phyloP scores from a whole-genome alignment of 2,888 invertebrate genomes.

The Scaptomyza cyrtandrae region DNA sequence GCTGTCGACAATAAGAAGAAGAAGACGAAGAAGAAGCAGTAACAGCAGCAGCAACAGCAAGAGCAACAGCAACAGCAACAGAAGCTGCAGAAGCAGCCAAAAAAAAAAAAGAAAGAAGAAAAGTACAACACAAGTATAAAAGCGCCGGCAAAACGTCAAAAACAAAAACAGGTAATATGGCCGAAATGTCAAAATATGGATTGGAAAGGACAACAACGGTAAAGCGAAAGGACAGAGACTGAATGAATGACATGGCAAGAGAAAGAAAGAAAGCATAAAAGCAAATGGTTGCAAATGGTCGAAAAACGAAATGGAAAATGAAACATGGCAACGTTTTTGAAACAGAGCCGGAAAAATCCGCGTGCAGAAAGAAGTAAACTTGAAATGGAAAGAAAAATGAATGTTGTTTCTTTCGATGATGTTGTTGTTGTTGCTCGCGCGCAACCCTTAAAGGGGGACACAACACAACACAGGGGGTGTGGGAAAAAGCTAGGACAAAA shows the following conservation, averaged over 20 bases:
- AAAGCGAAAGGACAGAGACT: conserved; percentile 13
- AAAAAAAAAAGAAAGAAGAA: conserved; percentile 22
- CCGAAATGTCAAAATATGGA: conserved; percentile 58
- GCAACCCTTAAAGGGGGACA: conserved; percentile 65
- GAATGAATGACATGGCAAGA: conserved; percentile 16
- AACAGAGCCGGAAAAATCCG: conserved; percentile 53
- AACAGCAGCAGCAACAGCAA: no score
- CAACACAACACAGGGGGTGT: conserved; percentile 14
- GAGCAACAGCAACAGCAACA: not conserved
- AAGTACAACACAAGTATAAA: conserved; percentile 10
- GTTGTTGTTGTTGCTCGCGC: conserved; percentile 15
- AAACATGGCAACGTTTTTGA: conserved; percentile 35
- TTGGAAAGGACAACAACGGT: conserved; percentile 22
- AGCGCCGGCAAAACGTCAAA: conserved; percentile 63
- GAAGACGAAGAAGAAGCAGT: conserved; percentile 23
- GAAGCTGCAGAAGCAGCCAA: conserved; percentile 24
- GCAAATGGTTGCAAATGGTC: conserved; percentile 7
- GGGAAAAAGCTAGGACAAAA: conserved; percentile 21
- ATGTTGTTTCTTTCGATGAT: conserved; percentile 8
- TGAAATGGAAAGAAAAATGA: conserved; percentile 50
- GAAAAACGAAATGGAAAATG: conserved; percentile 46
- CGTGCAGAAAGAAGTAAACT: conserved; percentile 60
- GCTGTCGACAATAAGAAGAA: conserved; percentile 28
- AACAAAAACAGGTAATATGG: conserved; percentile 39
- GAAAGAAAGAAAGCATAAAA: conserved; percentile 28